These are phyloP conservation scores for Syngnathus acus DNA, from an alignment of 2,797 vertebrate genomes.

Conservation along the genomic window DNA sequence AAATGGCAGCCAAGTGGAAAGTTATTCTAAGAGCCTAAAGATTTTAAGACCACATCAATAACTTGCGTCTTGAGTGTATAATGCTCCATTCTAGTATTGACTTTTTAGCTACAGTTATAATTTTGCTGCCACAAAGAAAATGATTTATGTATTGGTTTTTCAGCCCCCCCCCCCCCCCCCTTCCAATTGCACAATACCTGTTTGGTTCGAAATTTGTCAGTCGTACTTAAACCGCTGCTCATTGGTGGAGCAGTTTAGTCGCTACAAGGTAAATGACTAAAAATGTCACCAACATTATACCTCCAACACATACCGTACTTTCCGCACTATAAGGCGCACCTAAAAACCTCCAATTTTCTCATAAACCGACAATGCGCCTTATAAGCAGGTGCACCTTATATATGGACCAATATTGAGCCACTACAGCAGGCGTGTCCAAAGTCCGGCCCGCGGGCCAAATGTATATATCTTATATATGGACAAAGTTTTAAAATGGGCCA, in stretches of 20 bases:
- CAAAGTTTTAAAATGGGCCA: no score
- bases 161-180: not conserved
- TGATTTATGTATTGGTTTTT: not conserved
- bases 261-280: not conserved
- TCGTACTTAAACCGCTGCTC: not conserved
- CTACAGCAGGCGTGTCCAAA: no score
- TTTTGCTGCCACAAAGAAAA: not conserved
- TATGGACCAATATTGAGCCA: no score
- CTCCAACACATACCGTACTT: no score
- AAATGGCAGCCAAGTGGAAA: conserved; percentile 13
- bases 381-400: no score
- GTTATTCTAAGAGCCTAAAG: not conserved
- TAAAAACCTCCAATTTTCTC: no score
- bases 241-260: not conserved
- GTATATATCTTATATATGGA: no score
- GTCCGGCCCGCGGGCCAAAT: no score
- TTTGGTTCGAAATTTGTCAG: not conserved
- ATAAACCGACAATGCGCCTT: no score
- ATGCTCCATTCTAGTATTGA: not conserved
- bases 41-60: conserved; percentile 7
- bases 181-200: not conserved
- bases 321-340: no score
- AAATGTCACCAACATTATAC: not conserved
- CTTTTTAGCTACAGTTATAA: not conserved
- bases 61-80: not conserved